Conservation (phyloP, 2,797 vertebrate species). For the Enteromius unitaeniatus region DNA sequence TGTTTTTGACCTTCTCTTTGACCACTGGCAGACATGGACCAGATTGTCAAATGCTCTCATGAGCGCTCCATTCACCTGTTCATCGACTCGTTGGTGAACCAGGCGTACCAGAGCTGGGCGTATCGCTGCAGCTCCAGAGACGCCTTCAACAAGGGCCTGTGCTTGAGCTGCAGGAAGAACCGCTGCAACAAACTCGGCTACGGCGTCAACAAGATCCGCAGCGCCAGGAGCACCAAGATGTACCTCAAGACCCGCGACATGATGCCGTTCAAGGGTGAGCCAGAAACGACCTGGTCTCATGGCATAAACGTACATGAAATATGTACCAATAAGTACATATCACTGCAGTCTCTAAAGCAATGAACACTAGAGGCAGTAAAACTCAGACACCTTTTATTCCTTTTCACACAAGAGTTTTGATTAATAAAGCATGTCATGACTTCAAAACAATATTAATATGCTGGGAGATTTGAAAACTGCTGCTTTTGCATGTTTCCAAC, state of each 20-base stretch:
- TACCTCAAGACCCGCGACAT: conserved; percentile 85
- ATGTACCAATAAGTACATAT: too few species aligned
- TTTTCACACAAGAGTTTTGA: too few species aligned
- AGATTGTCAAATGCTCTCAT: conserved; percentile 87
- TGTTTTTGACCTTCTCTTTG: conserved; percentile 24
- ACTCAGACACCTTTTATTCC: too few species aligned
- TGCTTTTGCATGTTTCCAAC: too few species aligned
- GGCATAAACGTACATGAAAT: too few species aligned
- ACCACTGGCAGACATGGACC: conserved; percentile 79
- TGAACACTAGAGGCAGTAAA: too few species aligned
- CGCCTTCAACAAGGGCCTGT: conserved; percentile 86
- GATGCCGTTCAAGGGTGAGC: conserved; percentile 87
- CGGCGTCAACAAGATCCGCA: conserved; percentile 82
- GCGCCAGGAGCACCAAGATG: conserved; percentile 82
- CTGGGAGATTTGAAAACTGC: too few species aligned
- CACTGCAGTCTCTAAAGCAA: too few species aligned
- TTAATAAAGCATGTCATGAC: too few species aligned
- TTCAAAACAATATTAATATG: too few species aligned
- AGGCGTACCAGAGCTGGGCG: conserved; percentile 82
- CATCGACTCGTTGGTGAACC: conserved; percentile 86
- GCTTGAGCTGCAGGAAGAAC: conserved; percentile 88
- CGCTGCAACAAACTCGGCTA: conserved; percentile 89
- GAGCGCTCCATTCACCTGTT: conserved; percentile 89
- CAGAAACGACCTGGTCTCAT: background rate
- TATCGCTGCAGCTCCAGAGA: conserved; percentile 86